Percentiles rank a stretch among this genome's conserved stretches.
Conservation (phyloP, 2,888 invertebrate genomes). For the Melieria crassipennis region DNA sequence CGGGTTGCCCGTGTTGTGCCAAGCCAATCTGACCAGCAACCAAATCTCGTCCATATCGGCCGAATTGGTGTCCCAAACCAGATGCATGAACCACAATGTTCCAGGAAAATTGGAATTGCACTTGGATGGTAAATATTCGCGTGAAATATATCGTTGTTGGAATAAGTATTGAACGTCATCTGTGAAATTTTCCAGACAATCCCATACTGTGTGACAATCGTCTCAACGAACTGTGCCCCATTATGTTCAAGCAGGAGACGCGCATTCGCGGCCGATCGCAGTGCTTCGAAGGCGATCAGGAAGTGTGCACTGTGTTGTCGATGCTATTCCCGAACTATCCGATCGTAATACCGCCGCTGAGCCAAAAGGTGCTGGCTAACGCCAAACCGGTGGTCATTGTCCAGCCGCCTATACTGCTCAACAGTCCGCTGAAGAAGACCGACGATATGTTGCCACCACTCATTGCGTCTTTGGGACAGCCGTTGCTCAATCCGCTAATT, state of each 20-base stretch:
- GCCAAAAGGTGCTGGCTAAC: slow-evolving; percentile 48
- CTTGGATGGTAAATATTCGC: slow-evolving; percentile 74
- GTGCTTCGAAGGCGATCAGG: slow-evolving; percentile 66
- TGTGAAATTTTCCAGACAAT: slow-evolving; percentile 71
- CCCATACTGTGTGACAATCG: slow-evolving; percentile 80
- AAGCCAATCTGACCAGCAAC: slow-evolving; percentile 82
- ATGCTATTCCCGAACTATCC: slow-evolving; percentile 55
- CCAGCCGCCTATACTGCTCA: slow-evolving; percentile 54
- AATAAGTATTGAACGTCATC: background rate
- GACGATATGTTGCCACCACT: slow-evolving; percentile 58
- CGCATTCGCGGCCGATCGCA: slow-evolving; percentile 76
- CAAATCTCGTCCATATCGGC: slow-evolving; percentile 77
- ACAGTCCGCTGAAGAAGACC: slow-evolving; percentile 49
- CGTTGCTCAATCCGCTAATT: slow-evolving; percentile 52
- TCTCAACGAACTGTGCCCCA: slow-evolving; percentile 75
- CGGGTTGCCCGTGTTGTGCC: slow-evolving; percentile 82
- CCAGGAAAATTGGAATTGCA: slow-evolving; percentile 75
- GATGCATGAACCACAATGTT: slow-evolving; percentile 83
- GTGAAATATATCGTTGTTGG: background rate
- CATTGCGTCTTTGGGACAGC: slow-evolving; percentile 53
- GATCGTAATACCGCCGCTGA: slow-evolving; percentile 51
- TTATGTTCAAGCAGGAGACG: slow-evolving; percentile 78
- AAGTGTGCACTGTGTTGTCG: slow-evolving; percentile 62
- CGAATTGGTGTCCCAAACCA: slow-evolving; percentile 81
- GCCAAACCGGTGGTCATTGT: slow-evolving; percentile 57